Conservation (phyloP, 2,888 invertebrate species). For the Eupithecia centaureata region DNA sequence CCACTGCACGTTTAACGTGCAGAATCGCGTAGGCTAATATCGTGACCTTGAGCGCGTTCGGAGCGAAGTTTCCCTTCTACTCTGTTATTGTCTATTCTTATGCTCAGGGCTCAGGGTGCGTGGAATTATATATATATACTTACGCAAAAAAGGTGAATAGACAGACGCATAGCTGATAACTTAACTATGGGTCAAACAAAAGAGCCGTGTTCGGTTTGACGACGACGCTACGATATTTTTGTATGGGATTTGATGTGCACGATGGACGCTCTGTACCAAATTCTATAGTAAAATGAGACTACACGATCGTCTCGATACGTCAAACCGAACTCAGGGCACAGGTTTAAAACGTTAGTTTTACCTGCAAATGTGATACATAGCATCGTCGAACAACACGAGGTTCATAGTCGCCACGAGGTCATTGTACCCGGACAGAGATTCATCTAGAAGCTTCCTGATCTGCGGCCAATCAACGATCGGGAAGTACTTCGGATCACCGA, state of each 20-base stretch:
- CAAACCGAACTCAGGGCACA: not conserved
- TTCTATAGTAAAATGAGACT: too few species aligned
- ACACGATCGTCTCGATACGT: not conserved
- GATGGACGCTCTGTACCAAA: too few species aligned
- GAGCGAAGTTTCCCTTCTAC: too few species aligned
- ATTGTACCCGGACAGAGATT: constrained; percentile 93
- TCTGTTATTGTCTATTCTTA: too few species aligned
- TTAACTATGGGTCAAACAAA: too few species aligned
- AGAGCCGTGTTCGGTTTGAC: not conserved
- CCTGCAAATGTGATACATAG: constrained; percentile 96
- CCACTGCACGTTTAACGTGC: too few species aligned
- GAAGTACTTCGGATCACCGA: constrained; percentile 96
- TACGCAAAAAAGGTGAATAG: too few species aligned
- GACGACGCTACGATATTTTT: not conserved
- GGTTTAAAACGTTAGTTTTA: constrained; percentile 49
- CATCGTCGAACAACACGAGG: constrained; percentile 96
- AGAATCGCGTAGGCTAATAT: too few species aligned
- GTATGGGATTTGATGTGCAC: not conserved
- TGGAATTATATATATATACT: too few species aligned
- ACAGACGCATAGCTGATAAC: too few species aligned
- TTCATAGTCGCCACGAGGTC: constrained; percentile 96
- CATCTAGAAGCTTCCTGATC: constrained; percentile 89
- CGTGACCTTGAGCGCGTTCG: too few species aligned
- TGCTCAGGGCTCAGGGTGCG: too few species aligned
- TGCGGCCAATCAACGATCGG: constrained; percentile 89